Percentiles rank a stretch among this genome's conserved stretches.
These are phyloP conservation scores for Bovichtus variegatus DNA, from an alignment of 2,797 vertebrate genomes.

Conservation along the genomic window DNA sequence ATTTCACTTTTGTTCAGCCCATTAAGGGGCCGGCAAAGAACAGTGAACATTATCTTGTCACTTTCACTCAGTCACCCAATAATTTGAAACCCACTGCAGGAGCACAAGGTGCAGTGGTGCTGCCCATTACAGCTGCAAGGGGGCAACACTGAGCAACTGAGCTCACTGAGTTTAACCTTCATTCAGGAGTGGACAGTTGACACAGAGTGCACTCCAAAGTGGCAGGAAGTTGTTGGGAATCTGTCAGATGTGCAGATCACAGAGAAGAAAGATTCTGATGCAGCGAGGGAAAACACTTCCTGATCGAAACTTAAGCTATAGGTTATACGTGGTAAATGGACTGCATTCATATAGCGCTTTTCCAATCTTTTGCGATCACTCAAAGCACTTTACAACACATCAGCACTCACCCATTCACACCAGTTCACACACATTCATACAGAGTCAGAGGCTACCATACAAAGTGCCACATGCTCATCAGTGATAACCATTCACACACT, in stretches of 20 bases:
- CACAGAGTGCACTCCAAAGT: not conserved
- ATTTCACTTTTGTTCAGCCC: slow-evolving; percentile 1
- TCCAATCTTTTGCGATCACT: too few species aligned
- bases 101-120: not conserved
- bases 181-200: slow-evolving; percentile 12
- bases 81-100: not conserved
- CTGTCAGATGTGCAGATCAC: slow-evolving; percentile 25
- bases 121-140: slow-evolving; percentile 9
- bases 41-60: slow-evolving; percentile 21
- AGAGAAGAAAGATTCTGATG: not conserved
- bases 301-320: too few species aligned
- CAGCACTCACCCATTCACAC: too few species aligned
- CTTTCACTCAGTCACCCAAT: slow-evolving; percentile 9
- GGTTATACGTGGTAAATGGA: too few species aligned
- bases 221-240: slow-evolving; percentile 27
- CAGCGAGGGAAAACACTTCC: slow-evolving; percentile 1
- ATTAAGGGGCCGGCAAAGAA: slow-evolving; percentile 13
- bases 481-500: too few species aligned
- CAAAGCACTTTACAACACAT: too few species aligned
- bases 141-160: not conserved
- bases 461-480: too few species aligned
- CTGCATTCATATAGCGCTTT: too few species aligned
- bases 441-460: too few species aligned
- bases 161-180: slow-evolving; percentile 9
- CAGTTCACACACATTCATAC: too few species aligned